Evolutionary conservation across 30 jellyfish, hydroid and myxozoan species (phyloP), one percentile per base, ranked within the genome.

Genomic region (Hydractinia symbiolongicarpus): DNA sequence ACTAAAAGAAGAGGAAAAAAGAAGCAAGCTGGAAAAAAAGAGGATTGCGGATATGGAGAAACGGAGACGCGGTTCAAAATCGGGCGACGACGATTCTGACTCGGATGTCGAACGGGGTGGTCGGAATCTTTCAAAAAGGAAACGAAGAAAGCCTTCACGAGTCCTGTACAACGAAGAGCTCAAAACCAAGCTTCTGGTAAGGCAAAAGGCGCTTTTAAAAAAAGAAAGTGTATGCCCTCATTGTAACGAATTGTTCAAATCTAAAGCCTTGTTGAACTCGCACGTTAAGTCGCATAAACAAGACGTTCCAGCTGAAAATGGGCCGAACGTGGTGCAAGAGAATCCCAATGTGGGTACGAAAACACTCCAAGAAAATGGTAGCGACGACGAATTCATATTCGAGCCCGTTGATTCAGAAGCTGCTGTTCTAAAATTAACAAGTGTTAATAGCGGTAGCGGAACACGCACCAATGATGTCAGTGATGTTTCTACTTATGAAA

Each of bases 91-190:
- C 52, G 85, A 77, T 77, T 51, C 77, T 7, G 19, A 15, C n/a
- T 53, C 54, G 19, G 44, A 55, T 50, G 44, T 13, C 74, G 61
- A 79, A 61, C 1, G 44, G 44, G 44, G 1, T 30, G 44, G 44
- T 30, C 1, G 44, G 44, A 62, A 8, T 53, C 20, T 52, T 7
- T 15, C 84, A 4, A 79, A 79, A 79, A 49, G 87, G 14, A 79
- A 79, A 52, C 87, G 61, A 7, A 62, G 73, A 66, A 79, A 79
- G 40, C 87, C 87, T 14, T 50, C 51, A 10, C 64, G 67, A 61
- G 85, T 79, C 17, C 54, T 77, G 9, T 58, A 50, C 7, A 67
- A 77, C 53, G 77, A 55, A 13, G 61, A 55, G 19, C 74, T 74
- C 68, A 74, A 74, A 71, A 50, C 80, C 80, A 71, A 71, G 58